Conservation (phyloP, 2,797 vertebrate genomes). For the Otus scops region DNA sequence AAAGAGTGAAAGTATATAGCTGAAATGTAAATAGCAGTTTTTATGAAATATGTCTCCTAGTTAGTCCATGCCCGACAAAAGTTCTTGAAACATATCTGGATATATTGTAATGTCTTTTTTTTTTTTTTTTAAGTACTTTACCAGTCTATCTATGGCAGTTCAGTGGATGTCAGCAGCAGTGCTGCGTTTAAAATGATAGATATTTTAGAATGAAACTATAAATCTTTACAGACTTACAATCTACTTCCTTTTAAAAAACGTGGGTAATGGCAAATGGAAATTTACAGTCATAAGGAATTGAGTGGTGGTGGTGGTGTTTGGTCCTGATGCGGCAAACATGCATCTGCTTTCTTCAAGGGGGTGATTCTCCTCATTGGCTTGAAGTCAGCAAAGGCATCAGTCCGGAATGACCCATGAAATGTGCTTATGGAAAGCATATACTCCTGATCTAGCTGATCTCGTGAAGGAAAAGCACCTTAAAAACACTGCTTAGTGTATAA, state of each 20-base stretch:
- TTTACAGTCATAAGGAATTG: background rate
- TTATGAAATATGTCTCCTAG: constrained; percentile 54
- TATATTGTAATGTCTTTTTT: constrained; percentile 57
- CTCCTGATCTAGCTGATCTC: background rate
- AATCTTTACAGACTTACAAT: constrained; percentile 53
- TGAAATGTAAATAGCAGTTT: constrained; percentile 64
- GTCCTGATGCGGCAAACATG: background rate
- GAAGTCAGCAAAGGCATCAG: background rate
- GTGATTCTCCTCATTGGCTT: background rate
- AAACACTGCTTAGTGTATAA: background rate
- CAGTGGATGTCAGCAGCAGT: constrained; percentile 24
- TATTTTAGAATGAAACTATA: constrained; percentile 60
- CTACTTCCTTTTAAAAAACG: constrained; percentile 4
- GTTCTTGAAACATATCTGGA: constrained; percentile 55
- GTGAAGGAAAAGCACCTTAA: background rate
- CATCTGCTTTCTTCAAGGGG: background rate
- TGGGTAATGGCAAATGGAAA: constrained; percentile 34
- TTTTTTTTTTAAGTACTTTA: constrained; percentile 66
- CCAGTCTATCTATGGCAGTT: constrained; percentile 51
- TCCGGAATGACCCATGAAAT: background rate
- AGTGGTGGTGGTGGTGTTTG: background rate
- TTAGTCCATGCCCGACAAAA: constrained; percentile 45
- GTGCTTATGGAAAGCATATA: background rate
- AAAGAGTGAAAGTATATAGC: background rate
- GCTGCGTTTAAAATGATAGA: constrained; percentile 62